Base-by-base conservation (phyloP, 2,888 invertebrate genomes). In the Epinotia demarniana region DNA sequence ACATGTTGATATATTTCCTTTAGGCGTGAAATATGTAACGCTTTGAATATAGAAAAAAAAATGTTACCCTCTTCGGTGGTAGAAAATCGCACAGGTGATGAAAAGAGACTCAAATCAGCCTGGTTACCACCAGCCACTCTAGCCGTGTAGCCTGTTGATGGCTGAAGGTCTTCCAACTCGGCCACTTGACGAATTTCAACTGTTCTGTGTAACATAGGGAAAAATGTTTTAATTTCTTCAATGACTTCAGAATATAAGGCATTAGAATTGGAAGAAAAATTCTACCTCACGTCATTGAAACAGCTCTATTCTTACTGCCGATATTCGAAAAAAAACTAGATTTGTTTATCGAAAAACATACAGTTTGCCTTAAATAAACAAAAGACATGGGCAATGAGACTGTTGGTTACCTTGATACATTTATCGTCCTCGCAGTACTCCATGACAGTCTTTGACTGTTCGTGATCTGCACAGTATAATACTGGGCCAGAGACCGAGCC, bases 121-220 rank as follows among this genome's bases (percentile, higher is more conserved):
- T 90, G 92, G 77, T 94, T 94, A 0, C 93, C 93, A 0, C 92
- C 94, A 1, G 94, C 94, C 0, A 94, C 92, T 77, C 94, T 85
- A 0, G 89, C 93, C 0, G 89, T 87, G 61, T 94, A 94, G 18
- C 89, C 88, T 0, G 91, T 92, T 0, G 94, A 89, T 2, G 94
- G 94, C 13, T 87, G 87, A 1, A 94, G 83, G 9, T 92, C 92
- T 4, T 91, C 91, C 33, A 94, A 81, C 58, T 94, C 94, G 9
- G 91, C 75, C 1, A 83, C 84, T 71, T 94, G 94, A 0, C 93
- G 88, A 33, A 92, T 86, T 77, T 92, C 93, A 78, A 91, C 92
- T 78, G 86, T 79, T 81, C 93, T 93, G 27, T 39, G 18, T n/a
- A 58, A 58, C 16, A 27, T n/a, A 12, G 9, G 57, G 3, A 57